Percentiles rank a stretch among this genome's conserved stretches.
Evolutionary conservation across 2,113 vertebrate species (phyloP).

Genomic region (Morone saxatilis): DNA sequence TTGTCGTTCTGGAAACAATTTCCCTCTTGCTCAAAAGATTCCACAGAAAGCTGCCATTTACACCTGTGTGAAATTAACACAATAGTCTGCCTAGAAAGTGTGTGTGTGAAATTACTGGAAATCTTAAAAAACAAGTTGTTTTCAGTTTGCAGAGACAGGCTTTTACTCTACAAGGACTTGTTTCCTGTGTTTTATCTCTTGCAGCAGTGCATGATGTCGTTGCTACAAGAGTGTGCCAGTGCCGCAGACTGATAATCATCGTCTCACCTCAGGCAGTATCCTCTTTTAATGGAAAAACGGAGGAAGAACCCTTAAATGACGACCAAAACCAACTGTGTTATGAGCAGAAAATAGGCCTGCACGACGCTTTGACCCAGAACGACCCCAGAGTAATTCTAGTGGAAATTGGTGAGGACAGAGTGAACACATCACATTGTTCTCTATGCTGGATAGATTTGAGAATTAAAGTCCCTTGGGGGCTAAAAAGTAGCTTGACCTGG

Average conservation of each 20-base stretch:
- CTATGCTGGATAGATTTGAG: not conserved
- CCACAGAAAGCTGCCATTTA: not conserved
- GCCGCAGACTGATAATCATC: conserved; percentile 89
- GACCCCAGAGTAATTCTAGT: conserved; percentile 88
- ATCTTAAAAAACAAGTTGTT: no score
- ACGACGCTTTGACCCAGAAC: conserved; percentile 86
- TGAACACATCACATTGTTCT: not conserved
- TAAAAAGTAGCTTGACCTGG: no score
- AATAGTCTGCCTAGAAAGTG: no score
- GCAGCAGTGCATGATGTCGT: conserved; percentile 85
- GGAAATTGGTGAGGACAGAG: conserved; percentile 75
- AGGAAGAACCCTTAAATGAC: conserved; percentile 5
- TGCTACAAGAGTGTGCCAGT: conserved; percentile 80
- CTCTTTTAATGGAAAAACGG: not conserved
- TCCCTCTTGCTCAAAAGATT: not conserved
- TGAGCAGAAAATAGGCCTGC: conserved; percentile 87
- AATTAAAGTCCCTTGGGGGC: not conserved
- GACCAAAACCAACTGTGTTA: conserved; percentile 67
- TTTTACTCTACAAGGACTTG: not conserved
- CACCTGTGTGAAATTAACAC: not conserved
- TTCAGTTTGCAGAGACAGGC: not conserved
- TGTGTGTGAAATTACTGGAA: no score
- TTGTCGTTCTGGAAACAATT: no score
- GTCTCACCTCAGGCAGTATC: conserved; percentile 63
- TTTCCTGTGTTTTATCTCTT: conserved; percentile 18